Evolutionary conservation across 2,797 vertebrate species (phyloP), one percentile per base, ranked within the genome.

Genomic region (Chelonia mydas): DNA sequence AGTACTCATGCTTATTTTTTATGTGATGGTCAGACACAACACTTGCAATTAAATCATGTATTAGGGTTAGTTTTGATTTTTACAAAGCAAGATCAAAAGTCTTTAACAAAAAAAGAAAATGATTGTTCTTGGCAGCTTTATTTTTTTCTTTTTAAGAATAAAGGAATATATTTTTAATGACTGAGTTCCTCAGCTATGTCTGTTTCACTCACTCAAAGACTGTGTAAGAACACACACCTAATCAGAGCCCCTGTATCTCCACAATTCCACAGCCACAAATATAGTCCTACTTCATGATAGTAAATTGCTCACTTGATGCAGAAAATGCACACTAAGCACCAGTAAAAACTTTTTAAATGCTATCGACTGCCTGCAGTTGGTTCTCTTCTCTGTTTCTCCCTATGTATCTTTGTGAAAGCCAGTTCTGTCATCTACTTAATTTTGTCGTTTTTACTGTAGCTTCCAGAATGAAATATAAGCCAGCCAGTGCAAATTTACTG

Each of bases 371-470:
- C 65, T 94, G 59, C 54, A 78, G 84, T 80, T 55, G 45, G 12
- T 92, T 45, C 28, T 65, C 83, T 31, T 65, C 33, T 47, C 50
- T 47, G 1, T 65, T 83, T 79, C 51, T 94, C 15, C 87, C 51
- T 7, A 0, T 7, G 17, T 55, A n/a, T 84, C 84, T n/a, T 84
- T 86, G 28, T 86, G 81, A 84, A 82, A 95, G 50, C n/a, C 83
- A 89, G 41, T 76, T 91, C 91, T 95, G 37, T 55, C 90, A 61
- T 90, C 90, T 91, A 78, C 79, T 74, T 94, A 92, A 37, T 68
- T n/a, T 53, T 93, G 95, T 28, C 28, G 13, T 33, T 92, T 92
- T 95, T 90, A 47, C 83, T 89, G 61, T 95, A 86, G 27, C 13
- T 84, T 95, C 85, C 50, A 92, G 65, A 76, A 92, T 76, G 59